Percentiles rank a stretch among this genome's conserved stretches.
Evolutionary conservation across 1,140 invertebrate genomes (phyloP).

Genomic region (Vanessa atalanta): DNA sequence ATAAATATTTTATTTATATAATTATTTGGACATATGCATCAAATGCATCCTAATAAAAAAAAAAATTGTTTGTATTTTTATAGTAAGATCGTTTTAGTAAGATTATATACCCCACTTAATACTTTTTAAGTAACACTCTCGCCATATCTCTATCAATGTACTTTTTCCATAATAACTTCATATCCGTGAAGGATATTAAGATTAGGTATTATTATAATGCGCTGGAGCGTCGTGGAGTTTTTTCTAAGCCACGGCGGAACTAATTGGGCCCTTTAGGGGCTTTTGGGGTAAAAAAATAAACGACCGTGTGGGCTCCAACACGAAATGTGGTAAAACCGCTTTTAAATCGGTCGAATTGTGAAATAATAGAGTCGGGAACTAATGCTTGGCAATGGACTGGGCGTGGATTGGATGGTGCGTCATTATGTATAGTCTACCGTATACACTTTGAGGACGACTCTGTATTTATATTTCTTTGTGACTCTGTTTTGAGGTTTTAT

Average conservation of each 20-base stretch:
- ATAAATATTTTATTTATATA: too few relatives aligned
- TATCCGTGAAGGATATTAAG: constrained; percentile 23
- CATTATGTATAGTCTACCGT: constrained; percentile 5
- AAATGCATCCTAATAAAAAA: too few relatives aligned
- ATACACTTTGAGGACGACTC: constrained; percentile 14
- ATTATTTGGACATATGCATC: too few relatives aligned
- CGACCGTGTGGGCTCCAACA: constrained; percentile 47
- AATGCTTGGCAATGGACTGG: constrained; percentile 36
- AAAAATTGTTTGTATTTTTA: too few relatives aligned
- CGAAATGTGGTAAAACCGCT: constrained; percentile 59
- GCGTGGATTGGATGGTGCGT: constrained; percentile 18
- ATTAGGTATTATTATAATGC: constrained; percentile 35
- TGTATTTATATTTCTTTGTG: constrained; percentile 12
- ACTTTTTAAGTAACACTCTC: too few relatives aligned
- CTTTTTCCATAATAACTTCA: constrained; percentile 23
- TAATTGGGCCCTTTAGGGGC: constrained; percentile 65
- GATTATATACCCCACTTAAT: too few relatives aligned
- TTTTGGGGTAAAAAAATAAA: constrained; percentile 61
- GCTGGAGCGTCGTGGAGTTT: not conserved
- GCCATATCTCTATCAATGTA: not conserved
- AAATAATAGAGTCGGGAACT: constrained; percentile 53
- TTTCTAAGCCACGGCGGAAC: constrained; percentile 51
- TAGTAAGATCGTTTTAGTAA: too few relatives aligned
- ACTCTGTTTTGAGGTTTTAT: not conserved
- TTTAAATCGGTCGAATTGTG: constrained; percentile 49